Percentiles rank a stretch among this genome's conserved stretches.
Evolutionary conservation across 2,797 vertebrate genomes (phyloP).

Genomic region (Sitta carolinensis): DNA sequence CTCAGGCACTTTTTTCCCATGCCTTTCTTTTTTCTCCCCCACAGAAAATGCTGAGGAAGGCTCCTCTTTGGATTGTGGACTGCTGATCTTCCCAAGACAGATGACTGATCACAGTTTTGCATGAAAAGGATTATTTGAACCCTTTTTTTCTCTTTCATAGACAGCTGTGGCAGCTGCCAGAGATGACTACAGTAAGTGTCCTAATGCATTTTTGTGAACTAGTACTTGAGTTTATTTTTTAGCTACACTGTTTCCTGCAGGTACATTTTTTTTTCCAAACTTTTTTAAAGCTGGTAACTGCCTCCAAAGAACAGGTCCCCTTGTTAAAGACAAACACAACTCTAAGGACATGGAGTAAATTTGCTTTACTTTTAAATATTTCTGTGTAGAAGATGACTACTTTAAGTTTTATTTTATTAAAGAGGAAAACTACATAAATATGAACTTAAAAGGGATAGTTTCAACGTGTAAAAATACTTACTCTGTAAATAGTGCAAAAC

Average conservation of each 20-base stretch:
- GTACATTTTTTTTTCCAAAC: background rate
- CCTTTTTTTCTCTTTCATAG: background rate
- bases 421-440: background rate
- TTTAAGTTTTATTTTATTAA: background rate
- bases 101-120: background rate
- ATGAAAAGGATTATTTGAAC: background rate
- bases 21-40: too few species aligned
- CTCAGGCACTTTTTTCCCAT: background rate
- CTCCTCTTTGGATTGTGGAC: background rate
- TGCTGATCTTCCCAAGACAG: background rate
- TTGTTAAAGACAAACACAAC: background rate
- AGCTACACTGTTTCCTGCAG: background rate
- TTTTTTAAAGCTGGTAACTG: background rate
- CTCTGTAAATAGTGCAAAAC: constrained; percentile 98
- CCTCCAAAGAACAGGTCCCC: constrained; percentile 5
- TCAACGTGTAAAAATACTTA: constrained; percentile 75
- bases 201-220: background rate
- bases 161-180: background rate
- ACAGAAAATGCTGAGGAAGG: background rate
- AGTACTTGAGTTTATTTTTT: constrained; percentile 39
- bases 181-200: background rate
- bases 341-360: background rate
- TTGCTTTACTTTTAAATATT: background rate
- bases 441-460: background rate
- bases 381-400: background rate